Conservation (phyloP, 2,113 vertebrate species). For the Gorsachius goisagi region DNA sequence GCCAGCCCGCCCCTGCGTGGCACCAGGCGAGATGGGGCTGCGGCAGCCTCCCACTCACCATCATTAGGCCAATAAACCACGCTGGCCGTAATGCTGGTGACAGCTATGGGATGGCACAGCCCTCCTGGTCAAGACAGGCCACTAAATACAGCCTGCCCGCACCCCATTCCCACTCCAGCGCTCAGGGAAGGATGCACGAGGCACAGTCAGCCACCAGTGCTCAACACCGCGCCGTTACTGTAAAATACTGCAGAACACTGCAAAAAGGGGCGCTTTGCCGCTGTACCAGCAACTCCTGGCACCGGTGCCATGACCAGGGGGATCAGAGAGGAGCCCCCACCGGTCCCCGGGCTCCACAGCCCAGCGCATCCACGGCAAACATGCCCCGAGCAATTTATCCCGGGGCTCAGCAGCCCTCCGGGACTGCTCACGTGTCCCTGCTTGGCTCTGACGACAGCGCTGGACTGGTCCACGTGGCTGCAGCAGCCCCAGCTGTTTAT, state of each 20-base stretch:
- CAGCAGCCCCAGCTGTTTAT: slow-evolving; percentile 67
- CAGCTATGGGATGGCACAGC: rapidly evolving
- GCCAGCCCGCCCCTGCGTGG: not conserved
- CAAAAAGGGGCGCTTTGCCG: not conserved
- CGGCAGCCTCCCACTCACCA: rapidly evolving
- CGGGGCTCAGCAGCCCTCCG: not conserved
- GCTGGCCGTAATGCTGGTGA: rapidly evolving
- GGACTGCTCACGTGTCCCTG: slow-evolving; percentile 58
- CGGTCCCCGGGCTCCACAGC: rapidly evolving
- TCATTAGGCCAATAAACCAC: not conserved
- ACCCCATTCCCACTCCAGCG: not conserved
- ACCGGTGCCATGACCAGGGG: not conserved
- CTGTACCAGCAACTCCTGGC: not conserved
- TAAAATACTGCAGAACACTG: not conserved
- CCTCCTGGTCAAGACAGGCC: not conserved
- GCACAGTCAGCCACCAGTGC: not conserved
- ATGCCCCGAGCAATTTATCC: slow-evolving; percentile 10
- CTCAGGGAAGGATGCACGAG: not conserved
- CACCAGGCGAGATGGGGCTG: not conserved
- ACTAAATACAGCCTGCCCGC: not conserved
- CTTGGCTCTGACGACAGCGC: slow-evolving; percentile 53
- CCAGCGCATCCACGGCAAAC: not conserved
- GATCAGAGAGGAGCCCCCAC: not conserved
- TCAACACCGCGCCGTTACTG: rapidly evolving
- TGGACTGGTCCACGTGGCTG: slow-evolving; percentile 60